Evolutionary conservation across 2,888 invertebrate genomes (phyloP).

Genomic region (Phyllotreta cruciferae): DNA sequence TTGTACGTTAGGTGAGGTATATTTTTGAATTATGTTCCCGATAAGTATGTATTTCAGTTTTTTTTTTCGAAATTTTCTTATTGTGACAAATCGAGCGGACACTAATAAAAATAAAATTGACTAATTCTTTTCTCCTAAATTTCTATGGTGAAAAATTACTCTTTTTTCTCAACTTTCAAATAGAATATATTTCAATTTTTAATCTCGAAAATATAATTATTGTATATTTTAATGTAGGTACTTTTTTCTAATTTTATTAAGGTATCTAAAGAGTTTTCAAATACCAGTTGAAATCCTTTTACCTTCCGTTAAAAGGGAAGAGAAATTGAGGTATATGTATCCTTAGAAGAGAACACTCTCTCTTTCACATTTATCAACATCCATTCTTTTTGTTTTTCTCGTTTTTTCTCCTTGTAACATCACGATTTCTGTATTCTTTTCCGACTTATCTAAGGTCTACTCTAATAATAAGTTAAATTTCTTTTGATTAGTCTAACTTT

Average conservation of each 20-base stretch:
- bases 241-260: constrained; percentile 36
- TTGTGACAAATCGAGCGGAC: not conserved
- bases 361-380: constrained; percentile 7
- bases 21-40: no score
- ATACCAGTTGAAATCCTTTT: constrained; percentile 39
- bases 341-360: constrained; percentile 22
- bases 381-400: constrained; percentile 8
- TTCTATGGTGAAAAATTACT: constrained; percentile 37
- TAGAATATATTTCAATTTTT: constrained; percentile 39
- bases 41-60: constrained; percentile 30
- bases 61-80: constrained; percentile 12
- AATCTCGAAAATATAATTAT: constrained; percentile 46
- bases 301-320: constrained; percentile 40
- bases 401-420: constrained; percentile 38
- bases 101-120: constrained; percentile 17
- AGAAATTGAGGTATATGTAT: constrained; percentile 46
- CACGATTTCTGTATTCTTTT: constrained; percentile 48
- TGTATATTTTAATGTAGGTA: constrained; percentile 40
- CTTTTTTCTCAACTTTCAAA: constrained; percentile 33
- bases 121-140: constrained; percentile 21
- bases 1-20: no score
- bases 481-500: constrained; percentile 45
- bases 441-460: constrained; percentile 47
- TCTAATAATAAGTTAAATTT: constrained; percentile 50
- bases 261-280: constrained; percentile 42